Base-by-base conservation (phyloP, 2,888 invertebrate species). In the Spialia ferax region DNA sequence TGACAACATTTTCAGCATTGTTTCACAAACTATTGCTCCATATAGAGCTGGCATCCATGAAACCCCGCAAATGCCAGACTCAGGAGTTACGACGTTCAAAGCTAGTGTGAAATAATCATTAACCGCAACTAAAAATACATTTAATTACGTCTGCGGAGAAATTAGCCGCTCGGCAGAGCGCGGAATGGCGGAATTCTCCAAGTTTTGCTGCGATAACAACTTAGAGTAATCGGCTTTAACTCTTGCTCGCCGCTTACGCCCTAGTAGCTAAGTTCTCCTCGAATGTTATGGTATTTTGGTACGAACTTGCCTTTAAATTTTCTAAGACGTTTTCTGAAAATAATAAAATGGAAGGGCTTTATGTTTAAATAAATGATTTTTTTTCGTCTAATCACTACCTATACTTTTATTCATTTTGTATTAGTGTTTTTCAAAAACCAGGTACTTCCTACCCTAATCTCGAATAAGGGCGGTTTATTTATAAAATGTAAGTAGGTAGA, bases 171-270 rank as follows among this genome's bases (percentile, higher is more conserved):
- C 69, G 71, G 65, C 71, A 71, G 71, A 75, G 74, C 76, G 72
- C 71, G 69, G 73, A 73, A 75, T 76, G 74, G 77, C 73, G 75
- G 70, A 71, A 69, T 70, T 77, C 76, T 75, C 71, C 69, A 77
- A 74, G 73, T 77, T 76, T 64, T 55, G 56, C 63, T 74, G 73
- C 72, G 80, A 79, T 78, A 79, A 76, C 76, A 79, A 79, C 74
- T 75, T 71, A 64, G 75, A 88, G 79, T 89, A 89, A 88, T 88
- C 88, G 76, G 88, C 89, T 88, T 88, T 82, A 65, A 59, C 57
- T 57, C 64, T 48, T 48, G 48, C 56, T 15, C 32, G 48, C 15
- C 15, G 55, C 42, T 56, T 26, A 50, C 15, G 50, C 35, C 62
- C 50, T 22, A 26, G 38, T 29, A 48, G n/a, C 42, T 65, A 42